Evolutionary conservation across 37 sponge, comb jelly and placozoan species (phyloP).

Genomic region (Chondrosia reniformis): DNA sequence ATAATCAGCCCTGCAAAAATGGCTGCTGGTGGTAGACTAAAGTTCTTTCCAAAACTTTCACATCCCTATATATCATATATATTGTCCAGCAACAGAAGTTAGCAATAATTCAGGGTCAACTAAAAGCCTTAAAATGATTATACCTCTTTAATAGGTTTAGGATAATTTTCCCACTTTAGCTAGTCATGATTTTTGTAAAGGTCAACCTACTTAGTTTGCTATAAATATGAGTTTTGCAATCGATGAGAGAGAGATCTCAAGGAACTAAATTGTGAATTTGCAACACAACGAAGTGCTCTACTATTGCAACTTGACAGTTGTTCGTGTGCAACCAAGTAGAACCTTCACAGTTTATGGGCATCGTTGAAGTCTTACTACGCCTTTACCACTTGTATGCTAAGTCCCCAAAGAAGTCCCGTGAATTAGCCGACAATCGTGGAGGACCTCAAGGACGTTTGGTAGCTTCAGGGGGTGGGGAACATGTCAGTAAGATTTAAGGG

Average conservation of each 20-base stretch:
- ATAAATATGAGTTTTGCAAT: too few relatives aligned
- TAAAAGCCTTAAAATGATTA: too few relatives aligned
- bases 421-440: not conserved
- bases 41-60: not conserved
- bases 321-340: too few relatives aligned
- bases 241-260: too few relatives aligned
- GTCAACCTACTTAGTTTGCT: too few relatives aligned
- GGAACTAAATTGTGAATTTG: too few relatives aligned
- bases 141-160: not conserved
- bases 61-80: constrained; percentile 11
- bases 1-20: constrained; percentile 17
- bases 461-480: not conserved
- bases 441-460: not conserved
- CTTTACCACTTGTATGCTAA: not conserved
- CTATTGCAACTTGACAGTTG: too few relatives aligned
- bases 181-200: too few relatives aligned
- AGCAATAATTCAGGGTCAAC: too few relatives aligned
- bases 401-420: not conserved
- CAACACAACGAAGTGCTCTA: too few relatives aligned
- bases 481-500: not conserved
- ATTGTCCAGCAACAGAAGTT: too few relatives aligned
- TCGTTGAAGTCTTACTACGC: not conserved
- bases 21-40: constrained; percentile 25
- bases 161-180: too few relatives aligned
- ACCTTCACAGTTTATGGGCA: not conserved